phyloP scores from a whole-genome alignment of 1,140 invertebrate genomes.

The Cyclargus thomasi region DNA sequence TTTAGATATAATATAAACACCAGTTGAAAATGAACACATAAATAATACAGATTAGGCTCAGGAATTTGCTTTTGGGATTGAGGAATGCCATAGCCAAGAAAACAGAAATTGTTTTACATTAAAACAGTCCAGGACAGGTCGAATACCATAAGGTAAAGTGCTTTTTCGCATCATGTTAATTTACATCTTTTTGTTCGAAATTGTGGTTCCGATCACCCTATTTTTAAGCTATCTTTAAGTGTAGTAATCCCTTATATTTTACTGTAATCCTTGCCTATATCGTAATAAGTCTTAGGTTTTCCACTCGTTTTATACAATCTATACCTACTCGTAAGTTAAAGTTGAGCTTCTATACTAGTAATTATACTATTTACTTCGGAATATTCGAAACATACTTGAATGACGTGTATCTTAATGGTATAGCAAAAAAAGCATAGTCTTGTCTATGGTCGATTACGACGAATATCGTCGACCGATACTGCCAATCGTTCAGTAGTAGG shows the following conservation, averaged over 20 bases:
- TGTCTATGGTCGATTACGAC: slow-evolving; percentile 28
- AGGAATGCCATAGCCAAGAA: too few relatives aligned
- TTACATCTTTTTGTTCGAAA: slow-evolving; percentile 23
- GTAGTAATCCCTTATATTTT: slow-evolving; percentile 63
- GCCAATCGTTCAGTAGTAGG: slow-evolving; percentile 65
- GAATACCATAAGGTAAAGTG: not conserved
- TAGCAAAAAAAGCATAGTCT: not conserved
- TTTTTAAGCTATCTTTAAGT: slow-evolving; percentile 68
- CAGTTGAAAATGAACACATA: slow-evolving; percentile 10
- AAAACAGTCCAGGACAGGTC: slow-evolving; percentile 12
- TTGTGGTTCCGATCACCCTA: slow-evolving; percentile 44
- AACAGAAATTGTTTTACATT: not conserved
- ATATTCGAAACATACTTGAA: not conserved
- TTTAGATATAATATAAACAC: slow-evolving; percentile 11
- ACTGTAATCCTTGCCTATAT: slow-evolving; percentile 66
- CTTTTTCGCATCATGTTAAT: slow-evolving; percentile 17
- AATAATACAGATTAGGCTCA: not conserved
- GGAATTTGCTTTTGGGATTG: too few relatives aligned
- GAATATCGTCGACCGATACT: slow-evolving; percentile 44
- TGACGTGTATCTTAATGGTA: slow-evolving; percentile 3
- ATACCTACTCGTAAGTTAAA: slow-evolving; percentile 68
- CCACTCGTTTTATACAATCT: slow-evolving; percentile 73
- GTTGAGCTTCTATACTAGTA: slow-evolving; percentile 57
- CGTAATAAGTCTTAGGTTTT: slow-evolving; percentile 67
- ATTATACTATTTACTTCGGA: slow-evolving; percentile 23